Evolutionary conservation across 2,113 vertebrate species (phyloP).

Genomic region (Psephotus haematonotus): DNA sequence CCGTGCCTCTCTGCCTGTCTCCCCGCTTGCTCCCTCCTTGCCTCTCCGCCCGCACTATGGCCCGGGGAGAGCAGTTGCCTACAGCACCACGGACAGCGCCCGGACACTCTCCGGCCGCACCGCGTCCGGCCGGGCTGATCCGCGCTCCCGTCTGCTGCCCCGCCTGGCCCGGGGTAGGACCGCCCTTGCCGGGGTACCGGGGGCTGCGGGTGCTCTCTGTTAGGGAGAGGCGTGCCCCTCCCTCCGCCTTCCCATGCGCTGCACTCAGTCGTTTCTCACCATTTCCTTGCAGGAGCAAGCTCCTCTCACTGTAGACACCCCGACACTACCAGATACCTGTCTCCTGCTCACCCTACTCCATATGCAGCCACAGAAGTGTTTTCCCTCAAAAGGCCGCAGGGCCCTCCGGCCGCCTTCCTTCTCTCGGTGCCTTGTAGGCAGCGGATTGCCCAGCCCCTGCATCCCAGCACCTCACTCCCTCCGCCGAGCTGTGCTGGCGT

Average conservation of each 20-base stretch:
- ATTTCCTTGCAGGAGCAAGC: background rate
- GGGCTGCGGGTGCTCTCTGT: rapidly evolving
- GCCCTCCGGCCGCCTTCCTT: rapidly evolving
- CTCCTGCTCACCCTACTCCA: background rate
- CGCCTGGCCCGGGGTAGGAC: background rate
- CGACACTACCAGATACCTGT: no score
- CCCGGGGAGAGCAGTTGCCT: background rate
- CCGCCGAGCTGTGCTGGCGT: background rate
- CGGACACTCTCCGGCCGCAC: no score
- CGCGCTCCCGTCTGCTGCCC: background rate
- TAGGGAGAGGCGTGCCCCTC: background rate
- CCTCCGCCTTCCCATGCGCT: rapidly evolving
- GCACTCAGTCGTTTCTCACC: background rate
- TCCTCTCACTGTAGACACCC: background rate
- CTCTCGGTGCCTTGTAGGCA: background rate
- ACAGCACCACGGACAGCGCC: conserved; percentile 22
- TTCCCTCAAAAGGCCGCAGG: background rate
- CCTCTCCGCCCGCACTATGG: background rate
- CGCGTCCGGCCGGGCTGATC: background rate
- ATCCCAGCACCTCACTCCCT: background rate
- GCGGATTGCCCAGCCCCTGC: background rate
- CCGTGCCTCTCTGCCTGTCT: no score
- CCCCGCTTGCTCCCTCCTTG: background rate
- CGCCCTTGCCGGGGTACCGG: rapidly evolving
- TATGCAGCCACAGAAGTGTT: background rate